A percentile compares a stretch with the other conserved stretches of the same genome.
phyloP scores from a whole-genome alignment of 2,888 invertebrate genomes.

The Phorcus lineatus region DNA sequence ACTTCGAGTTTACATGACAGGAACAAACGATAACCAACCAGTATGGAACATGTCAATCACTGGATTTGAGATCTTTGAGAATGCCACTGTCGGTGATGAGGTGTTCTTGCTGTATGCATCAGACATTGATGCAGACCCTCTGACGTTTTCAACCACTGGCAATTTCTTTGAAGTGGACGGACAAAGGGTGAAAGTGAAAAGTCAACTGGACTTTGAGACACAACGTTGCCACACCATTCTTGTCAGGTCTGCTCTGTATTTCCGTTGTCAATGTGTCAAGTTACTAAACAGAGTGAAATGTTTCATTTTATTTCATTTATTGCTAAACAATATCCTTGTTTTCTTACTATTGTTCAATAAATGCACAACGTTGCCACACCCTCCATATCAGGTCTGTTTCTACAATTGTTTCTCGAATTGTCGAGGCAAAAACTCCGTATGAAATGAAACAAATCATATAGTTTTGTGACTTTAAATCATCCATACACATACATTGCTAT shows the following conservation, averaged over 20 bases:
- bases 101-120: background rate
- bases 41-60: background rate
- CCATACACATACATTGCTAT: no score
- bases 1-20: background rate
- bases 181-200: background rate
- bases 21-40: background rate
- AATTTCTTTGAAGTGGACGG: background rate
- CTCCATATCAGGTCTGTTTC: no score
- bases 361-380: no score
- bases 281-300: no score
- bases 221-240: background rate
- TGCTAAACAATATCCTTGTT: no score
- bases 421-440: no score
- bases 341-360: no score
- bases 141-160: background rate
- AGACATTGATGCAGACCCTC: background rate
- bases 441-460: no score
- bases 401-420: no score
- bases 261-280: no score
- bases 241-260: background rate
- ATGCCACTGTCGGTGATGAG: background rate
- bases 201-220: background rate
- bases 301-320: no score
- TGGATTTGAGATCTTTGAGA: background rate
- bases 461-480: no score